Evolutionary conservation across 2,797 vertebrate species (phyloP).

Genomic region (Enteromius argenteus): DNA sequence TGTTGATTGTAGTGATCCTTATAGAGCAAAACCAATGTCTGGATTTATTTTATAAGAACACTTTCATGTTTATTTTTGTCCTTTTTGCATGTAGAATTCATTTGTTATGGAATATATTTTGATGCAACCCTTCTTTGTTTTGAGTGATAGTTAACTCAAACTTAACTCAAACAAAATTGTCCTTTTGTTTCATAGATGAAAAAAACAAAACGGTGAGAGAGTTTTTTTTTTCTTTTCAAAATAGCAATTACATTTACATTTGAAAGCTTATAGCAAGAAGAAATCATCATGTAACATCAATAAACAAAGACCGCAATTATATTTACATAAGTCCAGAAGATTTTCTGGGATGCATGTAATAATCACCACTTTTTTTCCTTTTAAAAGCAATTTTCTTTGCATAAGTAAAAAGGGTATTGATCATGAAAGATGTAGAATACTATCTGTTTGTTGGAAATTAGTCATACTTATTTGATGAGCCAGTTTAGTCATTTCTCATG

Average conservation of each 20-base stretch:
- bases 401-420: not conserved
- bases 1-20: slow-evolving; percentile 1
- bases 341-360: not conserved
- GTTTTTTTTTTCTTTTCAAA: too few species aligned
- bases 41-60: not conserved
- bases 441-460: slow-evolving; percentile 29
- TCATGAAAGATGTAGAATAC: not conserved
- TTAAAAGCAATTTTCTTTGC: not conserved
- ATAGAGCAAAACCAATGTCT: not conserved
- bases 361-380: not conserved
- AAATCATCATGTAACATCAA: not conserved
- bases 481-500: slow-evolving; percentile 33
- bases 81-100: not conserved
- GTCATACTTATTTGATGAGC: slow-evolving; percentile 17
- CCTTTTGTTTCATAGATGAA: too few species aligned
- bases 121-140: not conserved
- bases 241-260: too few species aligned
- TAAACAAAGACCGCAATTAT: not conserved
- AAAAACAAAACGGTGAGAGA: too few species aligned
- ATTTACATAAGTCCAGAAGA: not conserved
- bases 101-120: not conserved
- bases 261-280: too few species aligned
- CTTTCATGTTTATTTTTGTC: not conserved
- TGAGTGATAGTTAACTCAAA: not conserved
- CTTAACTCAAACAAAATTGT: too few species aligned